Base-by-base conservation (phyloP, 2,888 invertebrate genomes). In the Macrophya alboannulata region DNA sequence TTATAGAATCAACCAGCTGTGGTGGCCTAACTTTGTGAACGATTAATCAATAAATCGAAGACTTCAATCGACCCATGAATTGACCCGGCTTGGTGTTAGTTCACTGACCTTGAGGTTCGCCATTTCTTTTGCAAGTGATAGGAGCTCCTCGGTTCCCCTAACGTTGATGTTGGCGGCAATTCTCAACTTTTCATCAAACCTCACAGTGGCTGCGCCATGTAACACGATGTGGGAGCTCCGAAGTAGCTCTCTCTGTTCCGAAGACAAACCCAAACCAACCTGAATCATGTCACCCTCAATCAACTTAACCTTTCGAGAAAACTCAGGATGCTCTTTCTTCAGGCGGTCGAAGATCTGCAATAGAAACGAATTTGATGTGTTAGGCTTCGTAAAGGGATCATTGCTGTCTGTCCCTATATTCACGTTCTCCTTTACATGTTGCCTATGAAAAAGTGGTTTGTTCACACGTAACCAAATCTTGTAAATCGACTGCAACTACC, bases 181-280 rank as follows among this genome's bases (percentile, higher is more conserved):
- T 91, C 95, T 95, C 40, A 97, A 93, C 55, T 95, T 95, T 90
- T 97, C 97, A 90, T 97, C 96, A 90, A 97, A 97, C 88, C 95
- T 94, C 10, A 97, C 96, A 0, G 97, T 97, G 1, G 97, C 97
- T 0, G 97, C 97, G 48, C 95, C 96, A 91, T 97, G 97, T 91
- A 97, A 95, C 17, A 97, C 95, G 17, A 97, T 94, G 82, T 95
- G 94, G 0, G 96, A 95, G 87, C 95, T 94, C 17, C 90, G 89
- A 17, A 96, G 87, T 12, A 91, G 88, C 74, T 93, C 89, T 85
- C 95, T 95, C 88, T 95, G 94, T 55, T 95, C 93, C 3, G 91
- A 89, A 40, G 93, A 94, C 21, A 96, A 88, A 8, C 95, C 95
- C 48, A 96, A 90, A 87, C 95, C 94, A 0, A 94, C 93, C 79